Evolutionary conservation across 2,113 vertebrate species (phyloP).

Genomic region (Brachypteracias leptosomus): DNA sequence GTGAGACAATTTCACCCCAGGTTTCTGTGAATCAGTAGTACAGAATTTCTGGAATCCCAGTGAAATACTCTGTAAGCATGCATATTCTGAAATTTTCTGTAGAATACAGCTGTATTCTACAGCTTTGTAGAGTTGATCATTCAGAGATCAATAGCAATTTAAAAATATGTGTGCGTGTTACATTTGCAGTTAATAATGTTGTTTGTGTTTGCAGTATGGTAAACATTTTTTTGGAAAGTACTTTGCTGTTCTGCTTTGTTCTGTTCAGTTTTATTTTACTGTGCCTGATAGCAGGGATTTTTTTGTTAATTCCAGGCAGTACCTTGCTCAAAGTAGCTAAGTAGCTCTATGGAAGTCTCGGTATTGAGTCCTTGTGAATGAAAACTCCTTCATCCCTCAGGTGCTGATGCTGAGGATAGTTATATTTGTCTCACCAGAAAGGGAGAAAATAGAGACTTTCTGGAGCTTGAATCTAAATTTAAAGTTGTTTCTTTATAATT

Average conservation of each 20-base stretch:
- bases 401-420: background rate
- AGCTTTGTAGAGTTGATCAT: background rate
- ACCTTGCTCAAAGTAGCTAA: background rate
- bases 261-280: background rate
- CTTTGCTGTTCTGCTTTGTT: background rate
- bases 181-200: background rate
- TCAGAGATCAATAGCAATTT: background rate
- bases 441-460: background rate
- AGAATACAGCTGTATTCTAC: background rate
- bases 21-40: fast-evolving
- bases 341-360: background rate
- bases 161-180: background rate
- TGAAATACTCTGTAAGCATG: background rate
- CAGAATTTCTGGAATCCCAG: background rate
- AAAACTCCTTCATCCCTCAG: background rate
- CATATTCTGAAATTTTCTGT: background rate
- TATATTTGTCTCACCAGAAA: background rate
- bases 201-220: background rate
- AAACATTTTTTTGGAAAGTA: background rate
- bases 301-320: background rate
- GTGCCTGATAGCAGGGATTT: background rate
- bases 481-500: background rate
- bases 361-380: background rate
- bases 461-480: background rate
- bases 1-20: background rate